These are phyloP conservation scores for Elysia chlorotica DNA, from an alignment of 1,140 invertebrate species.

Conservation along the genomic window DNA sequence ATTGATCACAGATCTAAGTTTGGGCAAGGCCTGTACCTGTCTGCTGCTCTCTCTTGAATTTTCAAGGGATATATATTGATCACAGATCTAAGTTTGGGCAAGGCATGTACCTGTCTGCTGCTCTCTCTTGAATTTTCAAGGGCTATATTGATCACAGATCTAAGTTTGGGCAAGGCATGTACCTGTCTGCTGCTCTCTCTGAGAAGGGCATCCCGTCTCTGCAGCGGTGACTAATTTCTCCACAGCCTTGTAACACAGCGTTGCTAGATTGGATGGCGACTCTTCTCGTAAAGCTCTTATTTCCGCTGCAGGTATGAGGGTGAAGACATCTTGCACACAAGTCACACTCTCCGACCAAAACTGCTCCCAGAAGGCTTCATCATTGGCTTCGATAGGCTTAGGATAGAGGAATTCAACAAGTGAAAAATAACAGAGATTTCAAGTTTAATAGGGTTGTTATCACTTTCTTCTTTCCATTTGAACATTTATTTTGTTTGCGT, in stretches of 20 bases:
- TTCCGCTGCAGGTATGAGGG: slow-evolving; percentile 84
- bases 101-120: too few species aligned
- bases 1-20: too few species aligned
- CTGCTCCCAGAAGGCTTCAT: slow-evolving; percentile 98
- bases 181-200: slow-evolving; percentile 93
- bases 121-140: too few species aligned
- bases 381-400: slow-evolving; percentile 86
- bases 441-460: background rate
- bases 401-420: slow-evolving; percentile 23
- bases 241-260: slow-evolving; percentile 97
- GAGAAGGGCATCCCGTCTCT: slow-evolving; percentile 89
- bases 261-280: slow-evolving; percentile 96
- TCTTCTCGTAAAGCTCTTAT: slow-evolving; percentile 93
- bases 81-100: too few species aligned
- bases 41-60: too few species aligned
- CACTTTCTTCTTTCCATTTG: background rate
- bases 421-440: background rate
- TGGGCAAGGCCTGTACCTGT: too few species aligned
- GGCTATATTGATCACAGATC: too few species aligned
- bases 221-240: slow-evolving; percentile 94
- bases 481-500: too few species aligned
- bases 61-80: too few species aligned
- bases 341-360: slow-evolving; percentile 97
- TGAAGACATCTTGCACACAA: slow-evolving; percentile 95
- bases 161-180: slow-evolving; percentile 18